Evolutionary conservation across 2,888 invertebrate genomes (phyloP).

Genomic region (Dynastes maya): DNA sequence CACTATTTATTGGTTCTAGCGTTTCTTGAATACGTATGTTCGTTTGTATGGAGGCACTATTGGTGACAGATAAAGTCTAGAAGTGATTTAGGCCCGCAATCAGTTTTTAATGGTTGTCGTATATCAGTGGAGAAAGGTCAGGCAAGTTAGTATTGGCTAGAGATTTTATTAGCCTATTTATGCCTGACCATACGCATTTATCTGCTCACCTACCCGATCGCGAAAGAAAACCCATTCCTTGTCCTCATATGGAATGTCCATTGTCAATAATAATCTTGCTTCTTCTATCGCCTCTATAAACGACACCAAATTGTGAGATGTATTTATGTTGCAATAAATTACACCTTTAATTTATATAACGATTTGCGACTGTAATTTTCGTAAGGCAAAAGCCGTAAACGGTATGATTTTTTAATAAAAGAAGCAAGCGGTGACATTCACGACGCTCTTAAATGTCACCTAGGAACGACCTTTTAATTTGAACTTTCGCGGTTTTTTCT

Average conservation of each 20-base stretch:
- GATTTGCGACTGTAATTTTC: too few relatives aligned
- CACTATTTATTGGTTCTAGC: conserved; percentile 37
- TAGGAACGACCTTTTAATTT: conserved; percentile 15
- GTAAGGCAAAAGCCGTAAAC: background rate
- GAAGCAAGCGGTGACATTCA: background rate
- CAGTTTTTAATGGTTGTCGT: conserved; percentile 36
- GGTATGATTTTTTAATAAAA: background rate
- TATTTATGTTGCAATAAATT: too few relatives aligned
- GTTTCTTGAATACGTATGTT: conserved; percentile 28
- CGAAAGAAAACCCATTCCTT: conserved; percentile 9
- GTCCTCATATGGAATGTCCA: background rate
- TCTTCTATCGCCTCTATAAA: background rate
- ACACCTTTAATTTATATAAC: too few relatives aligned
- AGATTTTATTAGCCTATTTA: conserved; percentile 41
- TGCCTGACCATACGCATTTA: conserved; percentile 23
- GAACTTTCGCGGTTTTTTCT: conserved; percentile 13
- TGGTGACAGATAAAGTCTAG: conserved; percentile 44
- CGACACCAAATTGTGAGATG: background rate
- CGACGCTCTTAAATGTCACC: conserved; percentile 6
- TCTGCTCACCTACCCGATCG: conserved; percentile 18
- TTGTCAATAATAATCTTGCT: conserved; percentile 12
- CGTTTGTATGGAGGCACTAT: conserved; percentile 41
- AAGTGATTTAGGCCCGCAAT: conserved; percentile 35
- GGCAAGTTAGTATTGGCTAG: conserved; percentile 26
- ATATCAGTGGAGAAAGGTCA: conserved; percentile 40